Percentiles rank a stretch among this genome's conserved stretches.
Conservation (phyloP, 2,113 vertebrate genomes). For the Elgaria multicarinata region DNA sequence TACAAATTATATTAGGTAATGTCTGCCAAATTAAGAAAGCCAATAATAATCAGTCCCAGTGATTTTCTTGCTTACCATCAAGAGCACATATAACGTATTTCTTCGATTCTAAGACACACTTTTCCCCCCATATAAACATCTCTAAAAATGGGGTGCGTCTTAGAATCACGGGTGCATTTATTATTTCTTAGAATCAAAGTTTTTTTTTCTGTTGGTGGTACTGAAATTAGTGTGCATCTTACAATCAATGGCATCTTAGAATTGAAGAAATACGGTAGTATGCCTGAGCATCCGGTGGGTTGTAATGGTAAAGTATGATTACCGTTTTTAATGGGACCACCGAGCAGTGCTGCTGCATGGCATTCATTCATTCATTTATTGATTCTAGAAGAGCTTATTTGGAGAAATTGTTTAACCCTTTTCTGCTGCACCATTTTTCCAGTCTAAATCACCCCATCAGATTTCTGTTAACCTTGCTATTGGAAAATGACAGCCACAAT, state of each 20-base stretch:
- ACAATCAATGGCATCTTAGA: no score
- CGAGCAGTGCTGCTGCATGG: not conserved
- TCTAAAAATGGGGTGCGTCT: no score
- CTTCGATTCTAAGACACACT: no score
- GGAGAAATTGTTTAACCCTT: no score
- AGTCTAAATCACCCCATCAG: no score
- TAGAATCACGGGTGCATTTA: no score
- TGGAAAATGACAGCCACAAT: not conserved
- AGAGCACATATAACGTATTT: no score
- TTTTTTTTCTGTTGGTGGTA: no score
- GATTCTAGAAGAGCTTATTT: not conserved
- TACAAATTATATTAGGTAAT: not conserved
- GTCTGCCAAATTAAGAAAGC: not conserved
- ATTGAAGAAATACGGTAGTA: no score
- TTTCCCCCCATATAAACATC: no score
- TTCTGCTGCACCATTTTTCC: not conserved
- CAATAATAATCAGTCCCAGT: not conserved
- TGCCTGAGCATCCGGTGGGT: not conserved
- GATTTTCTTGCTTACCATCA: not conserved
- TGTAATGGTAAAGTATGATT: not conserved
- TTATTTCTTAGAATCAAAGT: no score
- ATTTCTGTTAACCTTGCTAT: not conserved
- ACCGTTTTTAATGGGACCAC: not conserved
- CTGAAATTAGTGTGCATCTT: no score
- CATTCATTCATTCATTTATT: not conserved